Evolutionary conservation across 2,888 invertebrate species (phyloP), one percentile per base, ranked within the genome.

Genomic region (Aradus depressus): DNA sequence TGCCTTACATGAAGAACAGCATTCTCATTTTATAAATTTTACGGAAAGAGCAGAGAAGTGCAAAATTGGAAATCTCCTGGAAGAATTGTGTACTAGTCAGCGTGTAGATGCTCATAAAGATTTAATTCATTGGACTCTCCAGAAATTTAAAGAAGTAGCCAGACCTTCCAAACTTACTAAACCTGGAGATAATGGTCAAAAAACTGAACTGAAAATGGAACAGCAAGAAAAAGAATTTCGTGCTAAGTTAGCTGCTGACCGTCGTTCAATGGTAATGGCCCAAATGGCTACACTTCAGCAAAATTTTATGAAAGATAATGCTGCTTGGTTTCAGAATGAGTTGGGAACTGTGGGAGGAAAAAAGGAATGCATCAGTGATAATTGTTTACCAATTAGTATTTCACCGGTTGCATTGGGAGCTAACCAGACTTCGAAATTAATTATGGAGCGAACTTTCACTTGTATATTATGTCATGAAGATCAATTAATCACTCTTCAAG

Each of bases 401-500:
- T 59, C 65, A 0, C 66, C 69, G 1, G 72, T 81, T 22, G 76
- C 77, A 1, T 62, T 81, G 34, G 83, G 82, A 1, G 67, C 70
- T 0, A 68, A 72, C 42, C 78, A 81, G 61, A 75, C 77, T 0
- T 58, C 66, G 0, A 68, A 72, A 39, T 50, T 68, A 4, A 63
- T 64, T 19, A 67, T 68, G 10, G 81, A 85, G 47, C 74, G 77
- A 44, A 72, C 75, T 0, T 77, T 80, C 59, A 83, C 84, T 39
- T 97, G 96, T 67, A 96, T 97, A 64, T 75, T 97, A 57, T 97
- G 96, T 65, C 93, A 95, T 66, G 96, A 96, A 66, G 87, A 90
- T 67, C 87, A 90, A 54, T 76, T 79, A 16, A 80, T 91, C 1
- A 80, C 78, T 4, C 72, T 77, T 39, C 72, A 75, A 23, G 78